Evolutionary conservation across 2,113 vertebrate species (phyloP), one percentile per base, ranked within the genome.

Genomic region (Notarius quadriscutis): DNA sequence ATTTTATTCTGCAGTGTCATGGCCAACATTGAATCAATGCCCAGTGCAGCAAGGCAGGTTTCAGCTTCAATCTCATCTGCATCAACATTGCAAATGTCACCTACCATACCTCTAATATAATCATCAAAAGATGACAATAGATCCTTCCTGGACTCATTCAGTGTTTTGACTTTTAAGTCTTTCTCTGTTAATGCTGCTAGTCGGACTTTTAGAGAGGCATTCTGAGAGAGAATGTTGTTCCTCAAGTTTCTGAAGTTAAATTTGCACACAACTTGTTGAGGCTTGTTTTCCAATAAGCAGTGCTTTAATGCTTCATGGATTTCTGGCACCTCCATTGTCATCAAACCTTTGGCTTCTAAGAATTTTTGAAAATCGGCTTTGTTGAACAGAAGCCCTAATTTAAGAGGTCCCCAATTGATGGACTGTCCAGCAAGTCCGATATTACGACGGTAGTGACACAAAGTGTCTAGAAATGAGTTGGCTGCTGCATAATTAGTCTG

Each of bases 401-500:
- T 97, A 88, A 97, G 89, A 71, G 96, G 95, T 27, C 97, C 97
- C 96, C 96, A 97, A 92, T 97, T 97, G 89, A 98, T 95, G 81
- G 96, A 95, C 86, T 97, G 96, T 69, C 94, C 97, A 75, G 94
- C 91, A 81, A 97, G 95, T 9, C 96, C 96, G 53, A 92, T 85
- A 86, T 96, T 97, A 90, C 96, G 95, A 81, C 96, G 91, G 78
- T 96, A 97, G 88, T 96, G 95, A 85, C 96, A 97, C 91, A 98
- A 96, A 0, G 87, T 34, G 75, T 97, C 97, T 4, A 96, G 93
- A 89, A 97, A 98, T 0, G 96, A 96, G 85, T 98, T 97, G 87
- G 97, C 97, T 82, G 97, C 97, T 30, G 97, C 96, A n/a, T 97
- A 97, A 90, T 97, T 97, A 71, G 95, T 91, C 85, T 97, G 96